Base-by-base conservation (phyloP, 2,113 vertebrate species). In the Bolborhynchus lineola region DNA sequence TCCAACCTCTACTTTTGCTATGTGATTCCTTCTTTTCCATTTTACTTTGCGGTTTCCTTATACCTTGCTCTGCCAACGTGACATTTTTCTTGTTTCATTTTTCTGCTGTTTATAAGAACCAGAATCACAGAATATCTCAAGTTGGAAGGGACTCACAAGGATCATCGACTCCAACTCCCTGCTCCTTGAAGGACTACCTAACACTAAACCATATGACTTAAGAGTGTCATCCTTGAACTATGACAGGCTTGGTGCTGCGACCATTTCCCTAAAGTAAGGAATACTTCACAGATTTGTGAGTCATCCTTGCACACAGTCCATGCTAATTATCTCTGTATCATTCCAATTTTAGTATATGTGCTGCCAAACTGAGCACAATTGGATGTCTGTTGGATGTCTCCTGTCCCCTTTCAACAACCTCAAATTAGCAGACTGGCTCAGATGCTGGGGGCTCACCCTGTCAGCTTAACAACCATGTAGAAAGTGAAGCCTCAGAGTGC, bases 271-370 rank as follows among this genome's bases (percentile, higher is more conserved):
- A 82, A 78, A 78, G 86, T 47, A 82, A 5, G 7, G 26, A 79
- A 94, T 77, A 77, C 69, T 96, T 97, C 77, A 94, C n/a, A 29
- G 96, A 94, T 91, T 97, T 96, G 88, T 47, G 19, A 92, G 93
- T 97, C 95, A 96, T 95, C 94, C 95, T 97, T 95, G 90, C 31
- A 42, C 92, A 94, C 91, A 69, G 91, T 26, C n/a, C 37, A 44
- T n/a, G 25, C 26, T 37, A 52, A 92, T 78, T 63, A 44, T 57
- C 65, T 64, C 41, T 50, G 17, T 26, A 65, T 44, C 1, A 1
- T 62, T 82, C 29, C 29, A 19, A 26, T 37, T 76, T 69, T 29
- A 80, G 62, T 20, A 17, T 10, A 60, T 3, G 6, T 65, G 42
- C 35, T 79, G 72, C 29, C 24, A 9, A 75, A 79, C 50, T 2